These are phyloP conservation scores for Psilanteris sp. DNA, from an alignment of 1,140 invertebrate genomes.

Conservation along the genomic window DNA sequence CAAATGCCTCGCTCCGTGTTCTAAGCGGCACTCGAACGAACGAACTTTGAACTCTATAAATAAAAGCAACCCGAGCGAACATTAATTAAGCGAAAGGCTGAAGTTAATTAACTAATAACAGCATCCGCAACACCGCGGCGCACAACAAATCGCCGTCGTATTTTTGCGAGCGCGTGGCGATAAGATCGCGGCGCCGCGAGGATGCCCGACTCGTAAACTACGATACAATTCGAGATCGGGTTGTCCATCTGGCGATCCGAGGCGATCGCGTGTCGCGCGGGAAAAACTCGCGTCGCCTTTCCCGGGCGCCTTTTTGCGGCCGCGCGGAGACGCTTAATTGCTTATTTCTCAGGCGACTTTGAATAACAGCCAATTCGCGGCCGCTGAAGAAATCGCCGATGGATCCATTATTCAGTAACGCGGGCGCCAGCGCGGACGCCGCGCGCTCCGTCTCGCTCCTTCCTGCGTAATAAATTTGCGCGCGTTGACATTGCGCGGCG, in stretches of 20 bases:
- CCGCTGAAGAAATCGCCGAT: constrained; percentile 56
- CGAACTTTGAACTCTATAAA: too few species aligned
- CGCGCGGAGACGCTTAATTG: constrained; percentile 63
- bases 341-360: constrained; percentile 68
- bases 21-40: too few species aligned
- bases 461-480: constrained; percentile 59
- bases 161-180: constrained; percentile 5
- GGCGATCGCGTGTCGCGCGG: constrained; percentile 41
- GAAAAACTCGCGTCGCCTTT: constrained; percentile 63
- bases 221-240: constrained; percentile 62
- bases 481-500: constrained; percentile 57
- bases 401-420: constrained; percentile 66
- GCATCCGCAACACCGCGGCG: constrained; percentile 3
- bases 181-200: constrained; percentile 7
- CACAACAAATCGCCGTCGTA: constrained; percentile 3
- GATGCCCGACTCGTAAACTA: constrained; percentile 50
- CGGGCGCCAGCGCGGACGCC: constrained; percentile 38
- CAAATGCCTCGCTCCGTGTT: too few species aligned
- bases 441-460: constrained; percentile 43
- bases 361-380: constrained; percentile 60
- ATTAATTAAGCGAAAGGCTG: constrained; percentile 19
- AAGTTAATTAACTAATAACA: constrained; percentile 39
- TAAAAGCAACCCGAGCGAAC: constrained; percentile 5
- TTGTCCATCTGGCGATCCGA: constrained; percentile 62
- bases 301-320: constrained; percentile 62